phyloP scores from a whole-genome alignment of 2,888 invertebrate genomes.

The Hetaerina titia region DNA sequence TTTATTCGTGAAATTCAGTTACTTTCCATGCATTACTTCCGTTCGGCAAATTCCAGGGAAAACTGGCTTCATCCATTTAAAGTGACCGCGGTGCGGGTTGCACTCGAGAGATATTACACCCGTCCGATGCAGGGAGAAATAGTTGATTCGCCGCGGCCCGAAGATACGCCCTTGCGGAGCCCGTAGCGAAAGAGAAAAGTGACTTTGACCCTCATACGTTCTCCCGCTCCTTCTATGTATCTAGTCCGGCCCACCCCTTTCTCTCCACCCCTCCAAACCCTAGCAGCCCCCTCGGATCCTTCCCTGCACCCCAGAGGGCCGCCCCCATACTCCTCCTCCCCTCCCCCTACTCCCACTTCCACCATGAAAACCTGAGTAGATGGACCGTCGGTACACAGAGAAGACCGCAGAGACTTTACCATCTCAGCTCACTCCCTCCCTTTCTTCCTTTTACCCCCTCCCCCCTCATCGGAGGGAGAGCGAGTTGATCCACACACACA shows the following conservation, averaged over 20 bases:
- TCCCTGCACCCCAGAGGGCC: neutral
- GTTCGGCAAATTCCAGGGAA: neutral
- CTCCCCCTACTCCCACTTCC: neutral
- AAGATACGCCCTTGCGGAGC: neutral
- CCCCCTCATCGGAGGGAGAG: neutral
- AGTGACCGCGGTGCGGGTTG: neutral
- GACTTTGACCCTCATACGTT: neutral
- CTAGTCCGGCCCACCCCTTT: neutral
- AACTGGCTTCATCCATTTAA: neutral
- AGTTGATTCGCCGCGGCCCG: neutral
- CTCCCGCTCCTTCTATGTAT: neutral
- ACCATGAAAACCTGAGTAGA: conserved; percentile 43
- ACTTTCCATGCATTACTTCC: neutral
- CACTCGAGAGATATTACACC: conserved; percentile 2
- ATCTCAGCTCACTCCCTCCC: neutral
- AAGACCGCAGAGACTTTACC: conserved; percentile 43
- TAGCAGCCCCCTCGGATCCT: neutral
- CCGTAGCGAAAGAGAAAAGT: neutral
- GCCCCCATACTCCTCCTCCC: neutral
- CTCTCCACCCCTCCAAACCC: neutral
- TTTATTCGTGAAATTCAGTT: neutral
- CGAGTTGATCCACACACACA: conserved; percentile 21
- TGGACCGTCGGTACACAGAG: conserved; percentile 42
- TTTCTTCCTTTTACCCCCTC: neutral
- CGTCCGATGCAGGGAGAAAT: neutral